Conservation (phyloP, 2,113 vertebrate species). For the Ctenodactylus gundi region DNA sequence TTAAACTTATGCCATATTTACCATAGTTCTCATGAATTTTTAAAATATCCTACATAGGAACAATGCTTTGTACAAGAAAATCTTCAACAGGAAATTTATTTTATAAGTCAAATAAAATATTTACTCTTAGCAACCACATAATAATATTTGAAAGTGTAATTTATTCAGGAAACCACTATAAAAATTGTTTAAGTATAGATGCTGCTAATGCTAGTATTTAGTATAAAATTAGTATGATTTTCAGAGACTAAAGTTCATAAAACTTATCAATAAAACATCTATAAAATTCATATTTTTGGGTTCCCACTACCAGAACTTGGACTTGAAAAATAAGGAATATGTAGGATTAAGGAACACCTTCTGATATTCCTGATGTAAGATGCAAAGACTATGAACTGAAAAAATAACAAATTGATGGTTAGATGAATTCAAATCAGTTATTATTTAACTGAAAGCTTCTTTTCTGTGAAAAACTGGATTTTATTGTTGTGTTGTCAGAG, state of each 20-base stretch:
- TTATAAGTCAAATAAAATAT: neutral
- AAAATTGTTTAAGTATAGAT: neutral
- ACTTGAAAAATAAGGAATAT: neutral
- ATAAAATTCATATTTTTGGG: neutral
- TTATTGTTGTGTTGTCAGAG: neutral
- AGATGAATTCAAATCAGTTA: neutral
- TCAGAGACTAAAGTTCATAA: neutral
- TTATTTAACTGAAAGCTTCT: neutral
- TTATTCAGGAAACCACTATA: conserved; percentile 7
- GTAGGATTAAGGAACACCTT: neutral
- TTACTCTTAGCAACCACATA: neutral
- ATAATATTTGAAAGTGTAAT: neutral
- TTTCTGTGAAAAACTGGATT: neutral
- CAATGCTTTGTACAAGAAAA: conserved; percentile 7
- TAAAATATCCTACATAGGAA: neutral
- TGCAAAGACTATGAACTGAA: neutral
- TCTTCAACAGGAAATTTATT: conserved; percentile 17
- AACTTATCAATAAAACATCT: neutral
- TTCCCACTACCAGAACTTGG: neutral
- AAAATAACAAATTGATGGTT: neutral
- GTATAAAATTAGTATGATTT: neutral
- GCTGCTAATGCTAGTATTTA: no score
- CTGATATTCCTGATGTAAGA: neutral
- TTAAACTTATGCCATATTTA: neutral
- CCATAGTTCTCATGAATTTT: neutral